phyloP scores from a whole-genome alignment of 2,113 vertebrate species.

The Symphodus melops region DNA sequence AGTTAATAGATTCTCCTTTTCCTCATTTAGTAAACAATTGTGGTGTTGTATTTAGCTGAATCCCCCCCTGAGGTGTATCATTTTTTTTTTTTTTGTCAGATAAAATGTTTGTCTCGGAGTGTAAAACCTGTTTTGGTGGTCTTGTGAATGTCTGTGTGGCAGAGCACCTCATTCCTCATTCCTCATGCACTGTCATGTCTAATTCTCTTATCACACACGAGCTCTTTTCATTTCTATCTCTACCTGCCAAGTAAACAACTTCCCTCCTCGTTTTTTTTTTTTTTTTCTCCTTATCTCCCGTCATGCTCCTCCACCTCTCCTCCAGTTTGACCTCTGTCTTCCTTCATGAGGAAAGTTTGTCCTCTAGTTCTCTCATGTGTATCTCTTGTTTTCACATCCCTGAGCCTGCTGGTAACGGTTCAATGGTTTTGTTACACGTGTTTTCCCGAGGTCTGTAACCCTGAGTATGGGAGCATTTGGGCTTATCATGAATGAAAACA shows the following conservation, averaged over 20 bases:
- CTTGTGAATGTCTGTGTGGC: conserved; percentile 16
- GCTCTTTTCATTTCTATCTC: not conserved
- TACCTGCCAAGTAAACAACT: conserved; percentile 17
- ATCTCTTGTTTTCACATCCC: conserved; percentile 23
- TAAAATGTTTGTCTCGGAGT: not conserved
- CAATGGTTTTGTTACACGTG: not conserved
- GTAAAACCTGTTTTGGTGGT: conserved; percentile 5
- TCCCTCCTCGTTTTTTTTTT: not conserved
- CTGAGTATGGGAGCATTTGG: no score
- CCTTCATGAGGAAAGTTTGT: conserved; percentile 19
- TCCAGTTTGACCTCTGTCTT: conserved; percentile 19
- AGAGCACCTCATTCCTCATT: not conserved
- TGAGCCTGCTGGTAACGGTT: not conserved
- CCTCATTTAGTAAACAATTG: not conserved
- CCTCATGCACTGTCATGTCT: conserved; percentile 22
- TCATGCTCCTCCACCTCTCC: not conserved
- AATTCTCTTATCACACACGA: conserved; percentile 2
- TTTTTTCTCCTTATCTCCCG: not conserved
- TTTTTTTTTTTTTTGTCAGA: not conserved
- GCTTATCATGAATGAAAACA: no score
- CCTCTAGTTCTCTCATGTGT: conserved; percentile 20
- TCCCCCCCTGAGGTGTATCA: not conserved
- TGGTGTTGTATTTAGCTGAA: not conserved
- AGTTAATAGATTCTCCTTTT: not conserved
- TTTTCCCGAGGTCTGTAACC: not conserved